Base-by-base conservation (phyloP, 1,140 invertebrate species). In the Hestina assimilis region DNA sequence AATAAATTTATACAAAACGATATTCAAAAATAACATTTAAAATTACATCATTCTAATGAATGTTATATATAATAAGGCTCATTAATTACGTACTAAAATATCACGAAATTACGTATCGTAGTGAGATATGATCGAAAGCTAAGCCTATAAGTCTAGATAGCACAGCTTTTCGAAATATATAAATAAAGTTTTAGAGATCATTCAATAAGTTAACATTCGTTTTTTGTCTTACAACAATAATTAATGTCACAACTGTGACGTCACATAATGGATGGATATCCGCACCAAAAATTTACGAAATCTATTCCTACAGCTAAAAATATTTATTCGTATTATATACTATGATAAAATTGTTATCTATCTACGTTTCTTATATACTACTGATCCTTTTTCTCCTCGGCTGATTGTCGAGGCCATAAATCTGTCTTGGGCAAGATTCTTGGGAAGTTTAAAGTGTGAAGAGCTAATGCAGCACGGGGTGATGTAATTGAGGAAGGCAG, bases 61-160 rank as follows among this genome's bases (percentile, higher is more conserved):
- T 66, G 69, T 63, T 75, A 70, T 24, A 47, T 56, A 60, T 65
- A 59, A 43, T 79, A 87, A 83, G 79, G 81, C 76, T 84, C 73
- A 72, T 72, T 73, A 77, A 71, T 73, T 62, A 69, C 58, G 72
- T 68, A 64, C 65, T 66, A 72, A 43, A 79, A 81, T 87, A 87
- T 87, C 84, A 87, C 84, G 74, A 65, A 73, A 75, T 87, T 87
- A 87, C 84, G 84, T 87, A 87, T 85, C 73, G 65, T 72, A 65
- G 75, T 66, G 61, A 79, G 68, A 76, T 84, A 82, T 82, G 76
- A 79, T 75, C 68, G 58, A 72, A 72, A 77, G 75, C 75, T 66
- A 68, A 70, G 60, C 72, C 60, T 70, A 59, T 21, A 11, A 50
- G 21, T 60, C 48, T 61, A 53, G 38, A 61, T 19, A 47, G 53